These are phyloP conservation scores for Lydus trimaculatus DNA, from an alignment of 2,888 invertebrate species.

Conservation along the genomic window DNA sequence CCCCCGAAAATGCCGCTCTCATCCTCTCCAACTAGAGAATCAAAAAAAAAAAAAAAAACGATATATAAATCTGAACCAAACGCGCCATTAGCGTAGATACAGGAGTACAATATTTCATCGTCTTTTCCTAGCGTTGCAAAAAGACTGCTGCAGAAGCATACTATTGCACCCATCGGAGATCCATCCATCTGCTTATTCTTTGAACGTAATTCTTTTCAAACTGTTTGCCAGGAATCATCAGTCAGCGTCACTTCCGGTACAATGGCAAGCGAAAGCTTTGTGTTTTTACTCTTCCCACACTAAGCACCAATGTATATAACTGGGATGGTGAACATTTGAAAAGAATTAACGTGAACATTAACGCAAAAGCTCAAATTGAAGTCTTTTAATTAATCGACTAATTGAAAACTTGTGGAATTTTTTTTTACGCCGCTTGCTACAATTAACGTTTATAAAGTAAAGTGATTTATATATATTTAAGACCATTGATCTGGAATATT, in stretches of 20 bases:
- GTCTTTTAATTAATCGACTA: slow-evolving; percentile 57
- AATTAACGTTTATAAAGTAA: slow-evolving; percentile 36
- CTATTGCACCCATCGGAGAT: slow-evolving; percentile 53
- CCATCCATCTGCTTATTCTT: slow-evolving; percentile 59
- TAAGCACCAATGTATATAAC: slow-evolving; percentile 22
- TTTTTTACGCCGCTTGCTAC: slow-evolving; percentile 29
- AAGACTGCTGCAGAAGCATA: slow-evolving; percentile 45
- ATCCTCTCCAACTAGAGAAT: not conserved
- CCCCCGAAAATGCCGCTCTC: not conserved
- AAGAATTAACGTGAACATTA: slow-evolving; percentile 56
- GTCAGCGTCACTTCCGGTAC: slow-evolving; percentile 61
- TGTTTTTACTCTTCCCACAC: slow-evolving; percentile 27
- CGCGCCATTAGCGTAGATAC: slow-evolving; percentile 53
- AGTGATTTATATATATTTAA: slow-evolving; percentile 43
- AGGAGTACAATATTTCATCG: slow-evolving; percentile 54
- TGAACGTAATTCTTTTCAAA: slow-evolving; percentile 57
- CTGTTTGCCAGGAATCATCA: slow-evolving; percentile 56
- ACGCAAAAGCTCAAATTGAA: slow-evolving; percentile 43
- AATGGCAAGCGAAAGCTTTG: slow-evolving; percentile 57
- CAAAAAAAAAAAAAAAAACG: slow-evolving; percentile 19
- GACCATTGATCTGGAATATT: slow-evolving; percentile 37
- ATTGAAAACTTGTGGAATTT: slow-evolving; percentile 55
- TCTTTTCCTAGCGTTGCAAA: slow-evolving; percentile 46
- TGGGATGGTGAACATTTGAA: slow-evolving; percentile 46
- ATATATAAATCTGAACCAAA: slow-evolving; percentile 48